Conservation (phyloP, 2,797 vertebrate genomes). For the Distichodus sexfasciatus region DNA sequence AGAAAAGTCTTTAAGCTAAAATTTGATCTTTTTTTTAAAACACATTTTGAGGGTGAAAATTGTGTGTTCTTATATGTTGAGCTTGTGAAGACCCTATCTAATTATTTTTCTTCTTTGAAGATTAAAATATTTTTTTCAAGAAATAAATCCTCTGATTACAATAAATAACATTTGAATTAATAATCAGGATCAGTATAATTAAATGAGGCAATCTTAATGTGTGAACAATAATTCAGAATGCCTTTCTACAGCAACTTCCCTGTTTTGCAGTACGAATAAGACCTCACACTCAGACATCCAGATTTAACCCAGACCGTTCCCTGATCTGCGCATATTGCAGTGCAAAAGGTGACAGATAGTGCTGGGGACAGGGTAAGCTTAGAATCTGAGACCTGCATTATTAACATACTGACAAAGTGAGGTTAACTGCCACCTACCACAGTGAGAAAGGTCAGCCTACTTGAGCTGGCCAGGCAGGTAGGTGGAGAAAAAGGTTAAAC, state of each 20-base stretch:
- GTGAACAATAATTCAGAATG: no score
- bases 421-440: conserved; percentile 62
- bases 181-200: no score
- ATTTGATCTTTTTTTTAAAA: no score
- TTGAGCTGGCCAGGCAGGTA: not conserved
- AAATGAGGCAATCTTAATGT: no score
- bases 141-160: no score
- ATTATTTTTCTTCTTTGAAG: no score
- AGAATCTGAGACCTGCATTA: conserved; percentile 44
- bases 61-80: no score
- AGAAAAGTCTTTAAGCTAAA: no score
- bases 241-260: not conserved
- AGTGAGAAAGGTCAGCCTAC: conserved; percentile 12
- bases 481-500: not conserved
- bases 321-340: conserved; percentile 27
- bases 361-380: conserved; percentile 59
- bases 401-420: conserved; percentile 60
- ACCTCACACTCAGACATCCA: not conserved
- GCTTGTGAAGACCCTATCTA: no score
- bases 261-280: not conserved
- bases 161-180: no score
- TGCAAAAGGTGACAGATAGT: conserved; percentile 45
- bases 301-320: not conserved
- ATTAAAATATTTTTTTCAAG: no score
- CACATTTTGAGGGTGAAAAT: no score